Evolutionary conservation across 2,888 invertebrate genomes (phyloP).

Genomic region (Orthosia cruda): DNA sequence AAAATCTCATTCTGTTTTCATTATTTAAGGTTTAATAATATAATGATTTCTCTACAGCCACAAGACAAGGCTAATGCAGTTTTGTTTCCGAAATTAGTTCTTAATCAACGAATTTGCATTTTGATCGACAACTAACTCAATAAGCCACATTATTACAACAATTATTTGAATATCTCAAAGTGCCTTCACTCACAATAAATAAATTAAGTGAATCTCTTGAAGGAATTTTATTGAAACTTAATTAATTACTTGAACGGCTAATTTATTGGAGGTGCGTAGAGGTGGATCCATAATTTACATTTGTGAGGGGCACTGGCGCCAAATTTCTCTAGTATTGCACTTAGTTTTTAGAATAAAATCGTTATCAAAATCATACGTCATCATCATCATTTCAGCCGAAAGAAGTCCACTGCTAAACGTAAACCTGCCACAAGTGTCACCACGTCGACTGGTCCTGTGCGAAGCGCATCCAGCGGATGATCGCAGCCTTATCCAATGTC

Average conservation of each 20-base stretch:
- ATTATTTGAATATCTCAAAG: slow-evolving; percentile 15
- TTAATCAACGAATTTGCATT: slow-evolving; percentile 13
- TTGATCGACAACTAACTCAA: slow-evolving; percentile 27
- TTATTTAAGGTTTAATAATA: neutral
- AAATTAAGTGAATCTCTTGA: slow-evolving; percentile 17
- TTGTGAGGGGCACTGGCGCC: no score
- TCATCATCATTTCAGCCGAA: no score
- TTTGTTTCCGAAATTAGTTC: neutral
- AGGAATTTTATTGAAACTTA: slow-evolving; percentile 32
- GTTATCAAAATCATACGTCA: no score
- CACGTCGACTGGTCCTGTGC: no score
- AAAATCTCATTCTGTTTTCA: no score
- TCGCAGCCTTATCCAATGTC: no score
- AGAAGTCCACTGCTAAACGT: no score
- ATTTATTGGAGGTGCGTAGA: slow-evolving; percentile 3
- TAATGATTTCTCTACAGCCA: neutral
- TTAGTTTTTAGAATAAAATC: no score
- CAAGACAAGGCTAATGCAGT: neutral
- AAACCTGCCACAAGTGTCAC: no score
- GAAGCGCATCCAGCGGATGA: no score
- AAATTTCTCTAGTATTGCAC: no score
- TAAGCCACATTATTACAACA: neutral
- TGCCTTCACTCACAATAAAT: slow-evolving; percentile 18
- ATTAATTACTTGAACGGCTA: slow-evolving; percentile 24
- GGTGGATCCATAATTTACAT: no score